Base-by-base conservation (phyloP, 2,113 vertebrate species). In the Urocolius indicus region DNA sequence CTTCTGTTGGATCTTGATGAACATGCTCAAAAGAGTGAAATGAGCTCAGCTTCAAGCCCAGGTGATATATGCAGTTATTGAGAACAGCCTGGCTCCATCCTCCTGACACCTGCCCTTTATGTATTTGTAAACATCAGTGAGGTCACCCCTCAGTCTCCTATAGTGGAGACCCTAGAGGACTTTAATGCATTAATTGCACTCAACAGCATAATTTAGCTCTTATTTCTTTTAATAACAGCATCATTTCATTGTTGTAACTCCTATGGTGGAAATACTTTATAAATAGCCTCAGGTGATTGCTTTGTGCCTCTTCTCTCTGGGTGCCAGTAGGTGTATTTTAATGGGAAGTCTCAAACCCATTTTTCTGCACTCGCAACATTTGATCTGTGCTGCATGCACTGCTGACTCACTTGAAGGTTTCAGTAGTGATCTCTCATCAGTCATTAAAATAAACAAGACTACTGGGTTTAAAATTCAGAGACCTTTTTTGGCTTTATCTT, bases 341-440 rank as follows among this genome's bases (percentile, higher is more conserved):
- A 59, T 49, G 51, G 34, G 29, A 87, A 84, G 20, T 12, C 36
- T 90, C 36, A 49, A 69, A 71, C 80, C 51, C 45, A 7, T 91
- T 90, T 93, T 90, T 71, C 63, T 66, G n/a, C 67, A 46, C 20
- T 84, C 77, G 43, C n/a, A 89, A 16, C 54, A 38, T 34, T 77
- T 90, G 34, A 57, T 72, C 54, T 86, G 74, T 69, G 58, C 75
- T 88, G 63, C 67, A 62, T 4, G 26, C 79, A 32, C 83, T 93
- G 59, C 82, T 88, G 82, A 90, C 85, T 93, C 55, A 69, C 82
- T 94, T 85, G 75, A 94, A 95, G 75, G 59, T 69, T 96, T 87
- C 82, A 92, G 5, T 38, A 65, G 54, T 29, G 62, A 79, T 85
- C 19, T 87, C n/a, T 91, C 67, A 83, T 94, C 85, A 92, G 43